phyloP scores from a whole-genome alignment of 2,797 vertebrate genomes.

The Ibycter americanus region DNA sequence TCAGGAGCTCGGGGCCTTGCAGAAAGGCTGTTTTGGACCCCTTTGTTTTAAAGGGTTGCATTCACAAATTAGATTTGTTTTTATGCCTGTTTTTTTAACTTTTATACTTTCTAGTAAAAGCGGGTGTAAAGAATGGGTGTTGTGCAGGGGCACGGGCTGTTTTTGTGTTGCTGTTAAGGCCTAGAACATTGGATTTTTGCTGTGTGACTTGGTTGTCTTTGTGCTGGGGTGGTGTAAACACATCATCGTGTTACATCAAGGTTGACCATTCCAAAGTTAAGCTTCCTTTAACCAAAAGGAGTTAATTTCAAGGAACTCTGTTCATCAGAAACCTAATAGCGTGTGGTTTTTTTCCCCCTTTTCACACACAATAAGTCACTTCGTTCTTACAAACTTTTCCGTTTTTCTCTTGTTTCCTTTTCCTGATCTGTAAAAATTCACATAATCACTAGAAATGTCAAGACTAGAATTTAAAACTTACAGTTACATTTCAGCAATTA shows the following conservation, averaged over 20 bases:
- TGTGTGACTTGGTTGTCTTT: neutral
- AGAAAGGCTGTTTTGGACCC: neutral
- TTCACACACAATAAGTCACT: neutral
- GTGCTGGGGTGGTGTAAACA: neutral
- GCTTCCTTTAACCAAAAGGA: neutral
- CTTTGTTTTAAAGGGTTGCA: neutral
- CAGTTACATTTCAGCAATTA: neutral
- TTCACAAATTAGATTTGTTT: fast-evolving
- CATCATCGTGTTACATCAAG: fast-evolving
- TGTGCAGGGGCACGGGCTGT: fast-evolving
- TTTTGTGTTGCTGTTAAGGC: neutral
- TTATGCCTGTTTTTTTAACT: fast-evolving
- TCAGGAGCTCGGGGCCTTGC: neutral
- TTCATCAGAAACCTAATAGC: neutral
- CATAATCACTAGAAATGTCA: fast-evolving
- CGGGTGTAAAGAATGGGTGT: neutral
- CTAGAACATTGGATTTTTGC: fast-evolving
- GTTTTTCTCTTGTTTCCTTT: neutral
- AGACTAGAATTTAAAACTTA: neutral
- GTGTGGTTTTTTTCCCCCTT: fast-evolving
- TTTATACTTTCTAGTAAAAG: fast-evolving
- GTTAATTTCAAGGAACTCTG: neutral
- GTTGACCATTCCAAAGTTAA: neutral
- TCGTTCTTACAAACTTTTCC: neutral
- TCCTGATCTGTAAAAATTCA: neutral